Percentiles rank a stretch among this genome's conserved stretches.
phyloP scores from a whole-genome alignment of 2,888 invertebrate species.

The Drosophila glabriapex region DNA sequence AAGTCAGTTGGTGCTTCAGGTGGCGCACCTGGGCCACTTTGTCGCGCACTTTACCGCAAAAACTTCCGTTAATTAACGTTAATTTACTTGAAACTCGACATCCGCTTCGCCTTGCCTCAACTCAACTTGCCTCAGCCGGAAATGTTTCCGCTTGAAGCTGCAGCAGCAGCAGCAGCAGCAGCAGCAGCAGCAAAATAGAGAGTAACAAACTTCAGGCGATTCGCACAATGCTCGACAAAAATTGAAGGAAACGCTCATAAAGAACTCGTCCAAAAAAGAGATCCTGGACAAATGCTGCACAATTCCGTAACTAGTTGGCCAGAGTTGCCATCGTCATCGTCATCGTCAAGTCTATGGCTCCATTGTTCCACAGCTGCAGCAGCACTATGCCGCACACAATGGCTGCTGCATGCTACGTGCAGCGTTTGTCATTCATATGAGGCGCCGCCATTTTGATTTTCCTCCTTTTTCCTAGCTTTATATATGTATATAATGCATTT shows the following conservation, averaged over 20 bases:
- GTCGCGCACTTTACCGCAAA: slow-evolving; percentile 56
- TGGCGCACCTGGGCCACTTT: slow-evolving; percentile 58
- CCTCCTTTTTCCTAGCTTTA: slow-evolving; percentile 9
- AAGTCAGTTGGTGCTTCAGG: slow-evolving; percentile 35
- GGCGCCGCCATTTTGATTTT: slow-evolving; percentile 64
- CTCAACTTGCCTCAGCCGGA: slow-evolving; percentile 45
- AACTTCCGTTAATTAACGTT: slow-evolving; percentile 81
- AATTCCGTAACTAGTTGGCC: slow-evolving; percentile 28
- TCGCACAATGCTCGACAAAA: slow-evolving; percentile 35
- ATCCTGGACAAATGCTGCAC: slow-evolving; percentile 30
- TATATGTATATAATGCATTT: slow-evolving; percentile 21
- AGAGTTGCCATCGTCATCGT: slow-evolving; percentile 29
- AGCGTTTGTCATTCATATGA: slow-evolving; percentile 60
- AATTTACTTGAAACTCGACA: slow-evolving; percentile 76
- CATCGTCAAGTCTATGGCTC: slow-evolving; percentile 4
- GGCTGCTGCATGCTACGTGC: slow-evolving; percentile 47
- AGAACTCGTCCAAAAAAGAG: slow-evolving; percentile 17
- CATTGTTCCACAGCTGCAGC: slow-evolving; percentile 23
- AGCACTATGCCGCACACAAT: slow-evolving; percentile 15
- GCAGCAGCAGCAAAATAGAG: slow-evolving; percentile 5
- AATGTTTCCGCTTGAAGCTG: slow-evolving; percentile 61
- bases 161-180: slow-evolving; percentile 18
- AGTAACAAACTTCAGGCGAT: slow-evolving; percentile 43
- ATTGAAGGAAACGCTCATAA: slow-evolving; percentile 25
- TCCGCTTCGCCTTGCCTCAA: slow-evolving; percentile 44